phyloP scores from a whole-genome alignment of 2,113 vertebrate genomes.

The Speoplatyrhinus poulsoni region DNA sequence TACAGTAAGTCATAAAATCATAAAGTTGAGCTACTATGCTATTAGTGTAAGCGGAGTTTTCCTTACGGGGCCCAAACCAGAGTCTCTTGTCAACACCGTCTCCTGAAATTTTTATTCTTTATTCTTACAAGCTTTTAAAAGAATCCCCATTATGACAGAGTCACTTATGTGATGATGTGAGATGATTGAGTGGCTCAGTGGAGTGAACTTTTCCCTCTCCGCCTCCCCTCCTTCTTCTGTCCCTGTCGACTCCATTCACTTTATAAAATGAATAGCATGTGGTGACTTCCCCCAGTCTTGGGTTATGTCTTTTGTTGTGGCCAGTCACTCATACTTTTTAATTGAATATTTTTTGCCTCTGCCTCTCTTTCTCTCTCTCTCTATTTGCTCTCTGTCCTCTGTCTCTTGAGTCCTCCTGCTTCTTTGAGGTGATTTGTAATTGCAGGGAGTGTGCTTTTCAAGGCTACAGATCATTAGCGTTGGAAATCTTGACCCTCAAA shows the following conservation, averaged over 20 bases:
- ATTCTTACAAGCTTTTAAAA: constrained; percentile 65
- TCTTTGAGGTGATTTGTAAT: constrained; percentile 49
- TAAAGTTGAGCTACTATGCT: too few relatives aligned
- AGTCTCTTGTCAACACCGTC: constrained; percentile 48
- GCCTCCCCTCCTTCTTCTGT: constrained; percentile 32
- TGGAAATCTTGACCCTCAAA: constrained; percentile 51
- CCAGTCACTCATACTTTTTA: constrained; percentile 63
- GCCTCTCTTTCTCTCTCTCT: not conserved
- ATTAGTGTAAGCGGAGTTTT: not conserved
- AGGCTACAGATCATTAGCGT: constrained; percentile 64
- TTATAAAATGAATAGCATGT: constrained; percentile 70
- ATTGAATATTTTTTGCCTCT: constrained; percentile 57
- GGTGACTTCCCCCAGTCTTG: constrained; percentile 58
- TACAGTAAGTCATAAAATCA: not conserved
- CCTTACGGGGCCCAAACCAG: constrained; percentile 10
- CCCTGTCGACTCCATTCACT: constrained; percentile 53
- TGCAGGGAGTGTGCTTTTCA: constrained; percentile 64
- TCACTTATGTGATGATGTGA: constrained; percentile 61
- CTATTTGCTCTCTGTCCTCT: constrained; percentile 4
- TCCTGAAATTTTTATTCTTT: too few relatives aligned
- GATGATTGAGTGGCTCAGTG: constrained; percentile 62
- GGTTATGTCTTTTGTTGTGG: constrained; percentile 71
- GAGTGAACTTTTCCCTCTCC: constrained; percentile 61
- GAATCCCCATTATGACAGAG: constrained; percentile 66
- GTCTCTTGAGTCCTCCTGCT: constrained; percentile 22